A percentile compares a stretch with the other conserved stretches of the same genome.
Conservation (phyloP, 2,113 vertebrate species). For the Brienomyrus longianalis region DNA sequence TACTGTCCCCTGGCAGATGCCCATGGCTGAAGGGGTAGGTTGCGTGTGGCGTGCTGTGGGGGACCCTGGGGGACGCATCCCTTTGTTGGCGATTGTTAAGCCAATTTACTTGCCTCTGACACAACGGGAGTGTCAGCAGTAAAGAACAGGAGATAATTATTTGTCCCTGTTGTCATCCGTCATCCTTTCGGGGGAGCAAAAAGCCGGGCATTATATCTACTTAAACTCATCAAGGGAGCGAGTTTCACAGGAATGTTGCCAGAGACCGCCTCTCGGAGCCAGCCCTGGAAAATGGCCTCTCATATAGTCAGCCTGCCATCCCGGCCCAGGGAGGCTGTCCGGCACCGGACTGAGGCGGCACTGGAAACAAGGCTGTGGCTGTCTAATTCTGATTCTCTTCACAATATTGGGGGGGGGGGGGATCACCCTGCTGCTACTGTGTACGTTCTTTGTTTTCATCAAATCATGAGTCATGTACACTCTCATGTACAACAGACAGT, state of each 20-base stretch:
- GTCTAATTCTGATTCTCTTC: background rate
- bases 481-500: background rate
- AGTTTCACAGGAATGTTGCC: background rate
- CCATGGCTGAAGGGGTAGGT: background rate
- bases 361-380: background rate
- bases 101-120: conserved; percentile 17
- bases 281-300: background rate
- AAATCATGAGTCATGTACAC: background rate
- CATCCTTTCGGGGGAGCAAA: conserved; percentile 21
- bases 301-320: background rate
- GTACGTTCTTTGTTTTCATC: background rate
- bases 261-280: background rate
- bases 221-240: background rate
- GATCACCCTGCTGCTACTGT: background rate
- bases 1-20: background rate
- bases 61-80: conserved; percentile 42
- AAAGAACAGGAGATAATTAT: conserved; percentile 17
- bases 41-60: conserved; percentile 37
- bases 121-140: conserved; percentile 25
- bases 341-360: background rate
- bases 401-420: background rate
- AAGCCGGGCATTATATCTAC: background rate
- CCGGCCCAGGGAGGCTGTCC: background rate
- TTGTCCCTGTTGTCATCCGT: conserved; percentile 35
- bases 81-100: conserved; percentile 45